These are phyloP conservation scores for Rotaria magnacalcarata DNA, from an alignment of 2,888 invertebrate species.

Conservation along the genomic window DNA sequence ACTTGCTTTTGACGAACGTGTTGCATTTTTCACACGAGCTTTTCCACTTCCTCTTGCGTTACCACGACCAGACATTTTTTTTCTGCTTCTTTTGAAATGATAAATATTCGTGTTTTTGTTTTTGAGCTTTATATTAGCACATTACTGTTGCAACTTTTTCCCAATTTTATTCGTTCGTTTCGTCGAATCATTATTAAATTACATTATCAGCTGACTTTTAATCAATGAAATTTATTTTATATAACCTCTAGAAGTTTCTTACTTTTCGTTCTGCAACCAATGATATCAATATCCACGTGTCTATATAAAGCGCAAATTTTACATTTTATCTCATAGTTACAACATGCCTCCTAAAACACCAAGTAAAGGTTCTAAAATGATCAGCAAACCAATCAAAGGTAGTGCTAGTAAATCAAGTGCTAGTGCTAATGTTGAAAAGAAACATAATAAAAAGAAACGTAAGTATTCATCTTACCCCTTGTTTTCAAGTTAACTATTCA, in stretches of 20 bases:
- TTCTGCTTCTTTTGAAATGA: not conserved
- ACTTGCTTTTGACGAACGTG: slow-evolving; percentile 57
- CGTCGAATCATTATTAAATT: not conserved
- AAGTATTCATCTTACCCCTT: not conserved
- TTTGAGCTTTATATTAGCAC: too few relatives aligned
- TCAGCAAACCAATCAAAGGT: slow-evolving; percentile 31
- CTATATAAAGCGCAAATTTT: not conserved
- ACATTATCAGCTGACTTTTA: not conserved
- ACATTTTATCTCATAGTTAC: not conserved
- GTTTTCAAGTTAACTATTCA: not conserved
- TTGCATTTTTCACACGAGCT: slow-evolving; percentile 57
- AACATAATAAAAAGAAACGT: slow-evolving; percentile 50
- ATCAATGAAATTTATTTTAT: not conserved
- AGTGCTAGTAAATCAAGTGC: slow-evolving; percentile 36
- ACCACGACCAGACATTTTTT: slow-evolving; percentile 58
- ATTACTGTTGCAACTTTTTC: too few relatives aligned
- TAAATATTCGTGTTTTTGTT: too few relatives aligned
- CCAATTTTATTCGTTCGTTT: not conserved
- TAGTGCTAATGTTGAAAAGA: slow-evolving; percentile 42
- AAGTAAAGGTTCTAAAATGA: slow-evolving; percentile 46
- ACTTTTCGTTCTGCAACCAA: not conserved
- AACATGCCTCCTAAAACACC: slow-evolving; percentile 37
- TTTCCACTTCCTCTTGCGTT: slow-evolving; percentile 58
- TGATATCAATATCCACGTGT: not conserved
- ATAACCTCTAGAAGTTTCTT: not conserved